These are phyloP conservation scores for Drosophila pachea DNA, from an alignment of 1,140 invertebrate species.

Conservation along the genomic window DNA sequence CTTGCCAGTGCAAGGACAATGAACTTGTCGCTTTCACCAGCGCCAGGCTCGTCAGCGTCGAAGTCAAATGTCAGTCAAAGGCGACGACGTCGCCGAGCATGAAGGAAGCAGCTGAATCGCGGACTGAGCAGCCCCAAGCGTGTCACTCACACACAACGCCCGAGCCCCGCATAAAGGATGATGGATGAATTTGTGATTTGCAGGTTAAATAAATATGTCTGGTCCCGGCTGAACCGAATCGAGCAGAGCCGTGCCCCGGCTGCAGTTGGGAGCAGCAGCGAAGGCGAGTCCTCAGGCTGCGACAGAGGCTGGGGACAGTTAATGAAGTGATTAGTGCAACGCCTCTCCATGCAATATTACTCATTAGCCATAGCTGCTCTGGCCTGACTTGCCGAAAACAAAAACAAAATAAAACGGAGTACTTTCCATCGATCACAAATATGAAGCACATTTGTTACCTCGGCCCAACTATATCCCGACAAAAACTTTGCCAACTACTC, in stretches of 20 bases:
- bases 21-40: constrained; percentile 73
- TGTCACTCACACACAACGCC: constrained; percentile 58
- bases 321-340: constrained; percentile 77
- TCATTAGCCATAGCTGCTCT: constrained; percentile 34
- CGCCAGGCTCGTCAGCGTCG: constrained; percentile 66
- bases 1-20: constrained; percentile 65
- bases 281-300: neutral
- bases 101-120: constrained; percentile 30
- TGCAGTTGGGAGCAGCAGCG: too few species aligned
- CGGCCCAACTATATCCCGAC: constrained; percentile 31
- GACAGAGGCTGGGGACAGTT: constrained; percentile 32
- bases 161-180: constrained; percentile 61
- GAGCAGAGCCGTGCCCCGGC: neutral
- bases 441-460: constrained; percentile 76
- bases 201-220: constrained; percentile 75
- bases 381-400: constrained; percentile 2
- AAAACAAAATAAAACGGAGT: constrained; percentile 64
- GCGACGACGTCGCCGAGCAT: constrained; percentile 38
- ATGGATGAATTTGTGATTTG: constrained; percentile 77
- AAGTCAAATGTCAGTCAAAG: constrained; percentile 77
- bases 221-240: neutral
- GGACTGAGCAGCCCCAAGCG: constrained; percentile 23
- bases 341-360: constrained; percentile 64
- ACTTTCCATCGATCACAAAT: constrained; percentile 76
- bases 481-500: constrained; percentile 49